phyloP scores from a whole-genome alignment of 2,888 invertebrate species.

The Watsonalla binaria region DNA sequence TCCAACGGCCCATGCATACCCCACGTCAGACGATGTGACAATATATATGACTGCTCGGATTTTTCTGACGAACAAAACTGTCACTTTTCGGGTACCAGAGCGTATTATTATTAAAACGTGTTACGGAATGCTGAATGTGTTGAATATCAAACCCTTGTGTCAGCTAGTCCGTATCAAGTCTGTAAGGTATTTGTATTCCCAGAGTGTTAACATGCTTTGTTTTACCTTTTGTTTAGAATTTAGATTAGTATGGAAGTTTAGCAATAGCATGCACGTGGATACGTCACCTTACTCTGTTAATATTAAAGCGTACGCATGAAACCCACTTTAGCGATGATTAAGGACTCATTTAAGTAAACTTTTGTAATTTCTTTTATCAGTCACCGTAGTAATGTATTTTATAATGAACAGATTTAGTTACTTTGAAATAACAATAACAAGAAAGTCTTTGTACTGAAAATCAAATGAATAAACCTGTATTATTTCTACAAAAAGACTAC shows the following conservation, averaged over 20 bases:
- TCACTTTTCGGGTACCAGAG: conserved; percentile 76
- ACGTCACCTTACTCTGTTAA: not conserved
- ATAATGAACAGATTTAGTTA: too few species aligned
- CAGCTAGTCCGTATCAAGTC: conserved; percentile 3
- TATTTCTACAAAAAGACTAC: too few species aligned
- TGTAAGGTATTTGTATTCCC: conserved; percentile 4
- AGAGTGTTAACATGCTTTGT: conserved; percentile 2
- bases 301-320: too few species aligned
- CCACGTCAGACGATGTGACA: conserved; percentile 88
- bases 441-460: too few species aligned
- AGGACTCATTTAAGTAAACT: too few species aligned
- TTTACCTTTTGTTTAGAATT: conserved; percentile 3
- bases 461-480: too few species aligned
- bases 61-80: conserved; percentile 95
- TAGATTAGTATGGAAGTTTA: not conserved
- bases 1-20: conserved; percentile 88
- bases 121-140: conserved; percentile 47
- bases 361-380: too few species aligned
- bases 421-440: too few species aligned
- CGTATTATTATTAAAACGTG: conserved; percentile 13
- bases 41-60: conserved; percentile 93
- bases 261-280: not conserved
- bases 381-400: too few species aligned
- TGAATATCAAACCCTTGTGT: conserved; percentile 4
- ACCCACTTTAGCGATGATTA: too few species aligned